Conservation (phyloP, 1,140 invertebrate species). For the Hyphantria cunea region DNA sequence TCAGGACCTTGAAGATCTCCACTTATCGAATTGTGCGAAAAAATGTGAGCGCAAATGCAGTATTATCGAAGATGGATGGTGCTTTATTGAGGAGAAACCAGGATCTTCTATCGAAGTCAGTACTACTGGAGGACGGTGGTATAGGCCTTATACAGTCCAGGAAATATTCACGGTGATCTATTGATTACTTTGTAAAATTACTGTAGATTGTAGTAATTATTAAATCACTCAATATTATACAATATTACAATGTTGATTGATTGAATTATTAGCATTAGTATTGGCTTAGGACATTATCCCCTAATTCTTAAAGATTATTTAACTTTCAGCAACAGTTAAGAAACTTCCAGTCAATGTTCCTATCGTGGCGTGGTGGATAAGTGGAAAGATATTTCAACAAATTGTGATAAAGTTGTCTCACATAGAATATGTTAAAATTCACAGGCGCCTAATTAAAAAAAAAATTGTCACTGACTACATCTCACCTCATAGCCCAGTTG, state of each 20-base stretch:
- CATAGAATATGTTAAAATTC: no score
- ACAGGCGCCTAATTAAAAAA: no score
- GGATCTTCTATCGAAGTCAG: constrained; percentile 32
- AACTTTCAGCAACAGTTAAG: no score
- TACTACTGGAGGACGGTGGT: constrained; percentile 68
- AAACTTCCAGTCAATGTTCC: no score
- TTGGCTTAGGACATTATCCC: no score
- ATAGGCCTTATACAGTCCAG: constrained; percentile 79
- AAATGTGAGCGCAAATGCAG: constrained; percentile 39
- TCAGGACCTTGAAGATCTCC: constrained; percentile 67
- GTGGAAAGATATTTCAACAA: no score
- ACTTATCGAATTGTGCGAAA: constrained; percentile 47
- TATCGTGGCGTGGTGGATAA: no score
- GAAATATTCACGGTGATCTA: constrained; percentile 79
- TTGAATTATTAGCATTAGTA: no score
- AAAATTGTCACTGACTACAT: no score
- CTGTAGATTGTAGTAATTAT: background rate
- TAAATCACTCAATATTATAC: background rate
- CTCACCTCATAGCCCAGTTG: no score
- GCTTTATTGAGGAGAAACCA: constrained; percentile 43
- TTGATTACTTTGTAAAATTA: background rate
- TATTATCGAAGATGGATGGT: constrained; percentile 54
- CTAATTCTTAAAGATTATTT: no score
- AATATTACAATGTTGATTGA: constrained; percentile 1
- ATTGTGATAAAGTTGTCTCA: no score